Evolutionary conservation across 2,113 vertebrate species (phyloP).

Genomic region (Procapra przewalskii): DNA sequence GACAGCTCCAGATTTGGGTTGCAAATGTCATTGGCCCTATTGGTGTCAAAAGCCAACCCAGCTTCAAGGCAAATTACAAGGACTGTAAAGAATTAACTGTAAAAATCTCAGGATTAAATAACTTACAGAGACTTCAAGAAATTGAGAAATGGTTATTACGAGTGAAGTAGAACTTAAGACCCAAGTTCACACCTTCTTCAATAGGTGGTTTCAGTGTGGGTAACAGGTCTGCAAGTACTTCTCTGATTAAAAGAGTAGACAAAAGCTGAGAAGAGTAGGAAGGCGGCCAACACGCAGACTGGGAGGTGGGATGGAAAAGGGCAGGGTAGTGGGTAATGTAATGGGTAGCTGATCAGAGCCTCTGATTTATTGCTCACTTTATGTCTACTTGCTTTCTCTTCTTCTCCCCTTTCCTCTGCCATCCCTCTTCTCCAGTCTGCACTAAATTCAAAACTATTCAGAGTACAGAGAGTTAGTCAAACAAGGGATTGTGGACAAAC

Average conservation of each 20-base stretch:
- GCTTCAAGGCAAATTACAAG: not conserved
- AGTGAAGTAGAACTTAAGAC: not conserved
- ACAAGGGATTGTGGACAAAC: not conserved
- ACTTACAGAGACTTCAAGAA: not conserved
- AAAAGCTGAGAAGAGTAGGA: not conserved
- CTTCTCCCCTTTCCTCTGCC: not conserved
- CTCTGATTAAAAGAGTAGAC: not conserved
- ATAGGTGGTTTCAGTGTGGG: not conserved
- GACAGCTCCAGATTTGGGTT: not conserved
- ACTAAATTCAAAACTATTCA: constrained; percentile 10
- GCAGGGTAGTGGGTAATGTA: not conserved
- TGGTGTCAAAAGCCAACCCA: not conserved
- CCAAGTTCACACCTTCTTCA: not conserved
- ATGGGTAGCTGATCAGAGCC: not conserved
- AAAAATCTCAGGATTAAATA: not conserved
- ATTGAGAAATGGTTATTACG: not conserved
- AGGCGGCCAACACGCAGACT: not conserved
- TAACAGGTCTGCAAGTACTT: not conserved
- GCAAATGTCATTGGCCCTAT: not conserved
- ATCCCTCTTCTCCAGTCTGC: not conserved
- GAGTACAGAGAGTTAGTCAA: not conserved
- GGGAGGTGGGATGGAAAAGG: not conserved
- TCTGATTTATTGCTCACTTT: not conserved
- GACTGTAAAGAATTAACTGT: not conserved
- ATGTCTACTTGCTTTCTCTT: not conserved